Conservation (phyloP, 2,888 invertebrate genomes). For the Halocaridina rubra region DNA sequence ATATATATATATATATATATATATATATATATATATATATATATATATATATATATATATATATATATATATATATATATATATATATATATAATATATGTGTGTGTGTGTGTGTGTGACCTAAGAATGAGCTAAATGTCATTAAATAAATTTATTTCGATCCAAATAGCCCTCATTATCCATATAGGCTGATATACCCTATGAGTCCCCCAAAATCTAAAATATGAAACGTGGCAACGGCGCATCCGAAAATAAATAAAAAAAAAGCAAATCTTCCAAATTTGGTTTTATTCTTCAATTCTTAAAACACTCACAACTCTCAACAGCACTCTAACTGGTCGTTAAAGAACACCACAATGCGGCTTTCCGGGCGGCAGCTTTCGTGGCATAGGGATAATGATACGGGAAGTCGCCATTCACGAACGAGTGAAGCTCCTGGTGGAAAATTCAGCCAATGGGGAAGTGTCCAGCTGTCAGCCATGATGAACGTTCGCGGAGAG, state of each 20-base stretch:
- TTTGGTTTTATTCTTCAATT: constrained; percentile 32
- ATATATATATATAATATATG: too few species aligned
- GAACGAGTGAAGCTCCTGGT: neutral
- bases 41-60: too few species aligned
- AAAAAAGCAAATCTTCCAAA: neutral
- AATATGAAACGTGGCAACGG: constrained; percentile 17
- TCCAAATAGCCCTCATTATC: too few species aligned
- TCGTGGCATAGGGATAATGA: neutral
- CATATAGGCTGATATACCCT: too few species aligned
- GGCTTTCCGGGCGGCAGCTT: constrained; percentile 28
- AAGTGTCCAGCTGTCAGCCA: constrained; percentile 24
- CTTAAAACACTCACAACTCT: constrained; percentile 9
- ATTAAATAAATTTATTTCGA: too few species aligned
- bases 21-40: too few species aligned
- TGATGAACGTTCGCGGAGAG: constrained; percentile 20
- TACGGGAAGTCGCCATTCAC: neutral
- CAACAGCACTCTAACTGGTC: neutral
- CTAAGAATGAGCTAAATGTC: too few species aligned
- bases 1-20: too few species aligned
- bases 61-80: too few species aligned
- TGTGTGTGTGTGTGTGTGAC: too few species aligned
- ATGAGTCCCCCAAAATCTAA: neutral
- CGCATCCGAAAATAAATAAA: neutral
- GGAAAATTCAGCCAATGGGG: constrained; percentile 46
- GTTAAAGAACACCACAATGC: neutral